Conservation (phyloP, 2,113 vertebrate genomes). For the Elachura formosa region DNA sequence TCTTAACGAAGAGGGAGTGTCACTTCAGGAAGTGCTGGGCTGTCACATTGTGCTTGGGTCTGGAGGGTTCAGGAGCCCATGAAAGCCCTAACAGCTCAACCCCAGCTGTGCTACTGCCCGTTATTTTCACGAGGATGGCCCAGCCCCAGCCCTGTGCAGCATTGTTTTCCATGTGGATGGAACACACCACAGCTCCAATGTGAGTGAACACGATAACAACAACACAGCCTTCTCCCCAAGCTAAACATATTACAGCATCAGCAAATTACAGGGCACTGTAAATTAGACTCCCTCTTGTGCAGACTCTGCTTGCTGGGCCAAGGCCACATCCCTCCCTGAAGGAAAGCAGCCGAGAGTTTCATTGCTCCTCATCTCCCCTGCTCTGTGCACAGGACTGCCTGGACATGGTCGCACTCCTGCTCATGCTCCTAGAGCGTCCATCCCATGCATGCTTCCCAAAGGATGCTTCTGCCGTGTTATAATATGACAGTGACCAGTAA, state of each 20-base stretch:
- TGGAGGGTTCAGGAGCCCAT: background rate
- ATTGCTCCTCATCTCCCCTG: background rate
- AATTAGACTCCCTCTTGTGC: slow-evolving; percentile 44
- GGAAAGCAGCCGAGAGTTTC: background rate
- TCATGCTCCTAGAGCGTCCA: background rate
- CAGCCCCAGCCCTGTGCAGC: background rate
- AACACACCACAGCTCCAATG: background rate
- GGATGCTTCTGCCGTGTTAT: background rate
- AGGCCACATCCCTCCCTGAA: background rate
- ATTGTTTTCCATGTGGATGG: background rate
- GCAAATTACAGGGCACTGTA: slow-evolving; percentile 43
- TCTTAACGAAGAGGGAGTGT: background rate
- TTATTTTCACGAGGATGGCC: background rate
- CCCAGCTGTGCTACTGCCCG: background rate
- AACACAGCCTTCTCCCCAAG: slow-evolving; percentile 52
- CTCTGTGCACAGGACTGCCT: background rate
- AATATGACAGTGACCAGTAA: background rate
- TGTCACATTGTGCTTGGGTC: background rate
- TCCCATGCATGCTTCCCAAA: background rate
- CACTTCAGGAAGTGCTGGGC: background rate
- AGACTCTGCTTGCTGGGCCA: background rate
- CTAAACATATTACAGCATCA: slow-evolving; percentile 41
- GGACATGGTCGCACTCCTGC: background rate
- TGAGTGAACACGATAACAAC: background rate
- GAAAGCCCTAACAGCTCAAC: background rate